phyloP scores from a whole-genome alignment of 2,888 invertebrate species.

The Panorpa germanica region DNA sequence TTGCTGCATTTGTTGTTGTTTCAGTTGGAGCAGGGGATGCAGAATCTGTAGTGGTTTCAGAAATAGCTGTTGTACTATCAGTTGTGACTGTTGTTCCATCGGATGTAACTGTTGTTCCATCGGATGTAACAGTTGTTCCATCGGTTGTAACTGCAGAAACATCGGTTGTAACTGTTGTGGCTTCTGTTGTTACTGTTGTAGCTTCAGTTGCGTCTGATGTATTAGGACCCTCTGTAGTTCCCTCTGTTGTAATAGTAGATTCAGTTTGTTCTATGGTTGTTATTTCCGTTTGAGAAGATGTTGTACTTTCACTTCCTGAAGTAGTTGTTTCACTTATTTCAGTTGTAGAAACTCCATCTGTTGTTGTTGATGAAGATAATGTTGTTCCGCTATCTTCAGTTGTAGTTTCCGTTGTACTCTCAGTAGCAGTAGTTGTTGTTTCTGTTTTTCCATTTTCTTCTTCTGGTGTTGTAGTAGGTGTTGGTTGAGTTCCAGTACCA shows the following conservation, averaged over 20 bases:
- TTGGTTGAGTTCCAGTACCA: constrained; percentile 2
- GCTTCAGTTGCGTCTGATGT: constrained; percentile 7
- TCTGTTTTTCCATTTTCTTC: constrained; percentile 13
- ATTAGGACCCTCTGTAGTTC: constrained; percentile 6
- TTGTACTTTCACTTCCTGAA: background rate
- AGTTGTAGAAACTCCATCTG: constrained; percentile 14
- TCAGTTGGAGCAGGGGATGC: constrained; percentile 11
- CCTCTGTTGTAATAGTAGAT: constrained; percentile 4
- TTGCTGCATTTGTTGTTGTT: constrained; percentile 11
- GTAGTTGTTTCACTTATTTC: constrained; percentile 1
- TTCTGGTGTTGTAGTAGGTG: constrained; percentile 14
- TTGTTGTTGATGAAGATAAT: constrained; percentile 4
- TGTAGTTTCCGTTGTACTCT: constrained; percentile 8
- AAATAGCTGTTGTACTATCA: constrained; percentile 6
- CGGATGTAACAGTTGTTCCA: constrained; percentile 6
- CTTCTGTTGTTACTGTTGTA: constrained; percentile 2
- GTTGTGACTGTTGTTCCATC: constrained; percentile 7
- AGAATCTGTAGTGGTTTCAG: constrained; percentile 9
- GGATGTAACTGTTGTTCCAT: constrained; percentile 8
- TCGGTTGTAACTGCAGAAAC: constrained; percentile 8
- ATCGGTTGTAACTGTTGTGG: constrained; percentile 6
- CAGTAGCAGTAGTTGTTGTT: constrained; percentile 5
- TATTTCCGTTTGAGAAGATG: background rate
- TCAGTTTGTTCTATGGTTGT: background rate
- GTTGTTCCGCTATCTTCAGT: constrained; percentile 7